Base-by-base conservation (phyloP, 2,888 invertebrate species). In the Tiphia femorata region DNA sequence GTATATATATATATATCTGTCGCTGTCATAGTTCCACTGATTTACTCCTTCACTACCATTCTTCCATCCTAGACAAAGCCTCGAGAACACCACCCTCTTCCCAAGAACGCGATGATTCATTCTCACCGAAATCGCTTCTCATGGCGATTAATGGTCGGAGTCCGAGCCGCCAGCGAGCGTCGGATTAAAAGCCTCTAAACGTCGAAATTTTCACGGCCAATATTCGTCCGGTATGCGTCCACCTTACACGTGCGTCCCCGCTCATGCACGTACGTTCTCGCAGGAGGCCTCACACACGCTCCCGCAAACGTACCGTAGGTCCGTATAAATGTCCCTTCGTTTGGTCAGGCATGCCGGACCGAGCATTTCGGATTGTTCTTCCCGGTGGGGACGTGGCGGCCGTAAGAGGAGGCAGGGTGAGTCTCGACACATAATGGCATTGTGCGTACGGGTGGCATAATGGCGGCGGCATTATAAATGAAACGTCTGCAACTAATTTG, bases 401-500 rank as follows among this genome's bases (percentile, higher is more conserved):
- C 41, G 43, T 29, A 35, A 49, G 55, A 29, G 57, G 64, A 46
- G 37, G 58, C 27, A 50, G 62, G 58, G 53, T 41, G 57, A 42
- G 57, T 44, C 44, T 48, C 51, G 64, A 77, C 77, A 14, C 12
- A 33, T 14, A 80, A 80, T 78, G 69, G 66, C 73, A 77, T 78
- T 77, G 72, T 77, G 63, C 51, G 33, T 20, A 49, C 57, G 58
- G 63, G 59, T 64, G 67, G 64, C 67, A 74, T 75, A 79, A 77
- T 75, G 72, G 72, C 67, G 60, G 57, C 70, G 71, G 74, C 65
- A 73, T 79, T 79, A 80, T 80, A 79, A 80, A 79, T 75, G 78
- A 78, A 76, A 78, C 72, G 77, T 78, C 77, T 76, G 80, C 78
- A 73, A 77, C 78, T 77, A 79, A 80, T 80, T 80, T 78, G 73